Evolutionary conservation across 2,888 invertebrate species (phyloP), one percentile per base, ranked within the genome.

Genomic region (Drosophila melanosoma): DNA sequence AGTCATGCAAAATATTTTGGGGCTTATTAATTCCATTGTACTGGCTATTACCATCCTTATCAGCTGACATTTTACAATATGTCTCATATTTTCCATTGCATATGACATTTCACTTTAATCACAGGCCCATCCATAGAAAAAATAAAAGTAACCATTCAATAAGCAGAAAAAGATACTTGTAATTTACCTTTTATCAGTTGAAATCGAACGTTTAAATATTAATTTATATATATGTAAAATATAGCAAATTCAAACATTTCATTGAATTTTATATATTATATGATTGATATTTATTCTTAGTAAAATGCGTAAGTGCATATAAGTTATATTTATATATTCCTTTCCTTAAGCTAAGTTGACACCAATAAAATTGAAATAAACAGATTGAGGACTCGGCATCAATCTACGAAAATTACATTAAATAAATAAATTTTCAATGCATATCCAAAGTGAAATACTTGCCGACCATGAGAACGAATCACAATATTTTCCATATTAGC

Each of bases 41-140:
- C 40, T 29, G 33, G 29, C 70, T 57, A 63, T 70, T 71, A 86
- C 65, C 79, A 53, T 51, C 20, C 70, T 84, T 83, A 84, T 82
- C 84, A 51, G 59, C 74, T 70, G 61, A 64, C 53, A 67, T 76
- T 81, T 62, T 59, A 74, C 83, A 72, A 86, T 72, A 73, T 76
- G 68, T 72, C 67, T 49, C 49, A 59, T 77, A 78, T 65, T 56
- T 38, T 45, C 45, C 20, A 12, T 20, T 12, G 49, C 63, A 61
- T 67, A 32, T 33, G 20, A 52, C 38, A 62, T 11, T 57, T 63
- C 48, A 29, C 33, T 33, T n/a, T 17, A 53, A 23, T 23, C 53
- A n/a, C 6, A 58, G 20, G 48, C 35, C 6, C n/a, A 57, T 49
- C 12, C 29, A 35, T 35, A 72, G 1, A 45, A 45, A 45, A 20